These are phyloP conservation scores for Habropoda laboriosa DNA, from an alignment of 1,140 invertebrate species.

Conservation along the genomic window DNA sequence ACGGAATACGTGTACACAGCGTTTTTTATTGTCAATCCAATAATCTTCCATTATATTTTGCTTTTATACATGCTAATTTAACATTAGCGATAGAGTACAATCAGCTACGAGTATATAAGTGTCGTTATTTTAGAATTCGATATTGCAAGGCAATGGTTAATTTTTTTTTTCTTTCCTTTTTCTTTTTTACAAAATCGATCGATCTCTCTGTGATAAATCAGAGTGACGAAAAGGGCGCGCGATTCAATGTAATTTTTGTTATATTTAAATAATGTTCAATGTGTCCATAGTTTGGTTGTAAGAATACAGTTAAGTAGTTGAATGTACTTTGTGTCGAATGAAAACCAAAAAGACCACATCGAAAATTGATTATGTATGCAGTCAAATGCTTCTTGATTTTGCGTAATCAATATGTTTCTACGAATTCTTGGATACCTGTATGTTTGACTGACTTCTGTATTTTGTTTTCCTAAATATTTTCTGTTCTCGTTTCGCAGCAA, in stretches of 20 bases:
- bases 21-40: slow-evolving; percentile 54
- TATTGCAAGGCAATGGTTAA: slow-evolving; percentile 46
- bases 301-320: not conserved
- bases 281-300: not conserved
- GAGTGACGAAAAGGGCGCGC: not conserved
- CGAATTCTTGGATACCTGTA: not conserved
- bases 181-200: slow-evolving; percentile 43
- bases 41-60: slow-evolving; percentile 51
- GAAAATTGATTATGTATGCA: not conserved
- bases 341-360: not conserved
- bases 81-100: slow-evolving; percentile 35
- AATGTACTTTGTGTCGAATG: not conserved
- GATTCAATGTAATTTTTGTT: not conserved
- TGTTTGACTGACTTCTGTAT: not conserved
- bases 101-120: slow-evolving; percentile 37
- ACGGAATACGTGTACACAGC: slow-evolving; percentile 28
- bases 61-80: slow-evolving; percentile 53
- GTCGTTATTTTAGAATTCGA: slow-evolving; percentile 49
- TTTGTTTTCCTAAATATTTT: not conserved
- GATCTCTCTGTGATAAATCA: not conserved
- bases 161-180: slow-evolving; percentile 13
- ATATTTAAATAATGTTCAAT: slow-evolving; percentile 1
- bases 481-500: slow-evolving; percentile 12
- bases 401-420: slow-evolving; percentile 7
- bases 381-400: slow-evolving; percentile 2